phyloP scores from a whole-genome alignment of 2,888 invertebrate genomes.

The Apotomis betuletana region DNA sequence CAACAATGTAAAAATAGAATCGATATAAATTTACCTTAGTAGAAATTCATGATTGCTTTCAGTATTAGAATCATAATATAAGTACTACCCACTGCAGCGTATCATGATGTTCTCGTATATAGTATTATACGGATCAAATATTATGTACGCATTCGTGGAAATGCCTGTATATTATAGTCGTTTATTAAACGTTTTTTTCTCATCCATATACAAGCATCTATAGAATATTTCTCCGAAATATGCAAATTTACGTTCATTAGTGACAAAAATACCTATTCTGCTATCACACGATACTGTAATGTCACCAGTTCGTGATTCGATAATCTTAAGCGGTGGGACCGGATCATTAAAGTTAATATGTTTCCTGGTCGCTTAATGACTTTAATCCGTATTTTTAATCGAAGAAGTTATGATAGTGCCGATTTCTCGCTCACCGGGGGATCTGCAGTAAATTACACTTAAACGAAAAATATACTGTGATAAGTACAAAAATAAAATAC shows the following conservation, averaged over 20 bases:
- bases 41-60: no score
- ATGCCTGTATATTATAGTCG: no score
- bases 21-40: no score
- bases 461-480: no score
- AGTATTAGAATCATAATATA: no score
- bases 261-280: conserved; percentile 11
- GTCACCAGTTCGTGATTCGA: conserved; percentile 14
- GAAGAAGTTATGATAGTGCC: conserved; percentile 13
- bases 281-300: conserved; percentile 22
- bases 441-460: background rate
- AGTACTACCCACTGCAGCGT: no score
- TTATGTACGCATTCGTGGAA: no score
- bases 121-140: no score
- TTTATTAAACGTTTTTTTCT: no score
- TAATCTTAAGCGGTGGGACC: conserved; percentile 23
- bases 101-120: no score
- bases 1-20: no score
- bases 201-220: background rate
- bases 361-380: conserved; percentile 24
- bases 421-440: background rate
- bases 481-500: no score
- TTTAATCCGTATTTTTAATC: conserved; percentile 20
- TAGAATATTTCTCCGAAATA: conserved; percentile 10
- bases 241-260: conserved; percentile 20
- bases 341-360: conserved; percentile 32